Evolutionary conservation across 2,113 vertebrate genomes (phyloP).

Genomic region (Pomatostomus ruficeps): DNA sequence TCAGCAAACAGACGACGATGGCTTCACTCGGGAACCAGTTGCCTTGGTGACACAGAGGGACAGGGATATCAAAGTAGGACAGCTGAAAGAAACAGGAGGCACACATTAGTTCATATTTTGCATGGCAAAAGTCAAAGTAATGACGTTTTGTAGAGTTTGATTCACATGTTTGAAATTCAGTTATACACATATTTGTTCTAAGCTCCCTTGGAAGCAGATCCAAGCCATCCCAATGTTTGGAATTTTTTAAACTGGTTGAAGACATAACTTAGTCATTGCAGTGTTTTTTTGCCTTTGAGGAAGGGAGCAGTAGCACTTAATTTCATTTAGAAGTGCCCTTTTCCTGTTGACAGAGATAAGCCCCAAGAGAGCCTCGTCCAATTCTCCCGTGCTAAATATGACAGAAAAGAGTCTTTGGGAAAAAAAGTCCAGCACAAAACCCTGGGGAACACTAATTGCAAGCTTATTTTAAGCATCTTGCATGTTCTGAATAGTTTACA

Average conservation of each 20-base stretch:
- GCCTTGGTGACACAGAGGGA: not conserved
- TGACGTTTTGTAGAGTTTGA: not conserved
- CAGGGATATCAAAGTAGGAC: not conserved
- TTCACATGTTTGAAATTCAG: not conserved
- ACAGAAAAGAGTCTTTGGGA: constrained; percentile 8
- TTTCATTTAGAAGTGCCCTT: not conserved
- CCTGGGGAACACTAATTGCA: not conserved
- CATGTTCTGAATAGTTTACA: not conserved
- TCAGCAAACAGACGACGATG: not conserved
- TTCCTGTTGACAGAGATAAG: constrained; percentile 17
- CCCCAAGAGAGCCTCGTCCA: not conserved
- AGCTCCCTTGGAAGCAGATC: not conserved
- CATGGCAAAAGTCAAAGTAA: not conserved
- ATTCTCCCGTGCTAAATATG: not conserved
- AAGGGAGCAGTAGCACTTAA: not conserved
- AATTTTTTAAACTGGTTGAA: not conserved
- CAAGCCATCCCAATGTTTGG: not conserved
- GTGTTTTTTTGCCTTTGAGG: not conserved
- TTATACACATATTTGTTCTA: not conserved
- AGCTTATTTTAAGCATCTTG: constrained; percentile 17
- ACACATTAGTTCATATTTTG: not conserved
- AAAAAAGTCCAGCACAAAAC: not conserved
- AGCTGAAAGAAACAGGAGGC: not conserved
- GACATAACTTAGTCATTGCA: not conserved
- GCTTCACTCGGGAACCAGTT: fast-evolving